Evolutionary conservation across 1,140 invertebrate genomes (phyloP).

Genomic region (Ladona fulva): DNA sequence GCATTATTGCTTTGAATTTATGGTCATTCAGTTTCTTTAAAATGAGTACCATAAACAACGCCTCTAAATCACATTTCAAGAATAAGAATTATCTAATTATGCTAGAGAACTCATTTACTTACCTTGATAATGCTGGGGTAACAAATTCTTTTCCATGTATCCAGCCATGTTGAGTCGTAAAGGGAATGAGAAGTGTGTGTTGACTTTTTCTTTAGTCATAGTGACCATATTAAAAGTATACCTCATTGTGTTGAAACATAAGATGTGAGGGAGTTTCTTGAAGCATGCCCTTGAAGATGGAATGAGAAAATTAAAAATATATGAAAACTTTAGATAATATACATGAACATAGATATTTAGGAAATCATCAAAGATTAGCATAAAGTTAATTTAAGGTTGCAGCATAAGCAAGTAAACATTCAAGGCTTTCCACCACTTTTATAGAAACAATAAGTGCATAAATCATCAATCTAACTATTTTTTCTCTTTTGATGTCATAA

Average conservation of each 20-base stretch:
- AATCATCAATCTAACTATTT: too few species aligned
- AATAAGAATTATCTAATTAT: too few species aligned
- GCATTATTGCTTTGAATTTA: too few species aligned
- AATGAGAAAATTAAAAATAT: constrained; percentile 28
- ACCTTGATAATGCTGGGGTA: constrained; percentile 75
- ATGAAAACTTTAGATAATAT: constrained; percentile 17
- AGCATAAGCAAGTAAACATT: too few species aligned
- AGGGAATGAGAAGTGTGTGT: constrained; percentile 96
- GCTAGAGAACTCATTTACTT: not conserved
- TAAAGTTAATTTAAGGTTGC: too few species aligned
- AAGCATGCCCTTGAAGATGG: constrained; percentile 72
- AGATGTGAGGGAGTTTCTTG: constrained; percentile 82
- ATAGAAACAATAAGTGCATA: too few species aligned
- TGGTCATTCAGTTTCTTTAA: too few species aligned
- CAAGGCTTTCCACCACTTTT: too few species aligned
- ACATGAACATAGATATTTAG: too few species aligned
- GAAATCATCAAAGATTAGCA: too few species aligned
- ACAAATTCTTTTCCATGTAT: constrained; percentile 88
- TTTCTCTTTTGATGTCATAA: too few species aligned
- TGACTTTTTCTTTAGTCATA: constrained; percentile 94
- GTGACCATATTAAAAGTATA: constrained; percentile 97
- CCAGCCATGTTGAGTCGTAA: constrained; percentile 85
- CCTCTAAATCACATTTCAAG: too few species aligned
- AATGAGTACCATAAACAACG: not conserved
- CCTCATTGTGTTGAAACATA: constrained; percentile 97